These are phyloP conservation scores for Armadillidium nasatum DNA, from an alignment of 1,140 invertebrate species.

Conservation along the genomic window DNA sequence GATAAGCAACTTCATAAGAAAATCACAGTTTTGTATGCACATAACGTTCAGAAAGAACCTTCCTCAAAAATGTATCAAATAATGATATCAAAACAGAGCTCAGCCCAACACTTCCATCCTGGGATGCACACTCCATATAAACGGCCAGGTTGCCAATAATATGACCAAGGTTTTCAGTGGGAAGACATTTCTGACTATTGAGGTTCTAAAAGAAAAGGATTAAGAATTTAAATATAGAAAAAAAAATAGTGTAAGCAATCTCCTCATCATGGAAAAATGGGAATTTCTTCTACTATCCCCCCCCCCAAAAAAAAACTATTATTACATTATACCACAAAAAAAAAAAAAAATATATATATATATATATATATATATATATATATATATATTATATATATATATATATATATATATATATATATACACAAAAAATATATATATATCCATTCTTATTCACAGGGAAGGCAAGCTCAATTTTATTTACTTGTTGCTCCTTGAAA, in stretches of 20 bases:
- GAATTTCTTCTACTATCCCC: too few relatives aligned
- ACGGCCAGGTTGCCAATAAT: conserved; percentile 84
- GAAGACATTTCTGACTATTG: conserved; percentile 80
- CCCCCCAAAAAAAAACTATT: too few relatives aligned
- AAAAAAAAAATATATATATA: too few relatives aligned
- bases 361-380: too few relatives aligned
- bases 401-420: too few relatives aligned
- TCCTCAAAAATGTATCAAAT: conserved; percentile 78
- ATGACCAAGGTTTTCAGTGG: conserved; percentile 65
- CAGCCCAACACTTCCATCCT: conserved; percentile 70
- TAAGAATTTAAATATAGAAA: background rate
- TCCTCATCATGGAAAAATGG: too few relatives aligned
- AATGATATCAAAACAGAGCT: conserved; percentile 64
- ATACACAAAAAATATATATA: too few relatives aligned
- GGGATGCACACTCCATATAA: conserved; percentile 85
- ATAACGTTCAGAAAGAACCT: conserved; percentile 67
- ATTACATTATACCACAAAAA: too few relatives aligned
- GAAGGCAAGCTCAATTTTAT: too few relatives aligned
- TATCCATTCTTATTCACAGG: too few relatives aligned
- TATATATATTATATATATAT: too few relatives aligned
- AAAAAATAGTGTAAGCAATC: background rate
- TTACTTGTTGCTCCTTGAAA: too few relatives aligned
- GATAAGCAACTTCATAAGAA: conserved; percentile 19
- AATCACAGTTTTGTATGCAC: conserved; percentile 38
- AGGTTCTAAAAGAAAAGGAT: conserved; percentile 58